Percentiles rank a stretch among this genome's conserved stretches.
phyloP scores from a whole-genome alignment of 2,888 invertebrate species.

The Melieria picta region DNA sequence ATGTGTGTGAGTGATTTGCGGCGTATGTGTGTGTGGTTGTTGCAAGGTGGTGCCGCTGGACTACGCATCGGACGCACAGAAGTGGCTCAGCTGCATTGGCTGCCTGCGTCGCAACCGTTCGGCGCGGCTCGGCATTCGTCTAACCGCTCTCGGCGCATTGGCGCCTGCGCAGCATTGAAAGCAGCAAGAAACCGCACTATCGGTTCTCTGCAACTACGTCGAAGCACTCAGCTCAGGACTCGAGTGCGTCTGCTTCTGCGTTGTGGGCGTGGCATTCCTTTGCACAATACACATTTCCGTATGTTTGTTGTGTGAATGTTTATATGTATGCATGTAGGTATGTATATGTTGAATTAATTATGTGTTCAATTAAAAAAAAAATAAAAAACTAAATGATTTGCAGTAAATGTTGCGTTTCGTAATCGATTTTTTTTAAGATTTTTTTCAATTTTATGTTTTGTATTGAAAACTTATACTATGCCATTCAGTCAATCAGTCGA shows the following conservation, averaged over 20 bases:
- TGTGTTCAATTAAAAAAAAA: slow-evolving; percentile 5
- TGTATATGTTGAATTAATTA: neutral
- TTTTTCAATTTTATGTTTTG: slow-evolving; percentile 28
- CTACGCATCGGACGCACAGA: slow-evolving; percentile 22
- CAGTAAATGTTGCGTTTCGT: slow-evolving; percentile 16
- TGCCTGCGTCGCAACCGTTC: neutral
- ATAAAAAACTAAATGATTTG: slow-evolving; percentile 21
- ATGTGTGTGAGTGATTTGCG: slow-evolving; percentile 1
- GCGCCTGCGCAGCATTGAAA: too few relatives aligned
- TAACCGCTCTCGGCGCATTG: too few relatives aligned
- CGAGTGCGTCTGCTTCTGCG: too few relatives aligned
- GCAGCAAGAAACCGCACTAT: too few relatives aligned
- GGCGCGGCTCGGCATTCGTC: too few relatives aligned
- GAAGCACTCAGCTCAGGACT: too few relatives aligned
- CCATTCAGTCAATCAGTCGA: slow-evolving; percentile 65
- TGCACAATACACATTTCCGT: slow-evolving; percentile 7
- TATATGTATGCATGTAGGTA: slow-evolving; percentile 9
- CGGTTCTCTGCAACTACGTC: too few relatives aligned
- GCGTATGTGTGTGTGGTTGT: slow-evolving; percentile 15
- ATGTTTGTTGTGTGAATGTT: slow-evolving; percentile 8
- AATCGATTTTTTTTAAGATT: slow-evolving; percentile 19
- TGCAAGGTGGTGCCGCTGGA: neutral
- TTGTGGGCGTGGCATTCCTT: too few relatives aligned
- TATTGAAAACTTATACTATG: slow-evolving; percentile 43
- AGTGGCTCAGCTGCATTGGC: slow-evolving; percentile 24